Conservation (phyloP, 2,797 vertebrate species). For the Lagorchestes hirsutus region DNA sequence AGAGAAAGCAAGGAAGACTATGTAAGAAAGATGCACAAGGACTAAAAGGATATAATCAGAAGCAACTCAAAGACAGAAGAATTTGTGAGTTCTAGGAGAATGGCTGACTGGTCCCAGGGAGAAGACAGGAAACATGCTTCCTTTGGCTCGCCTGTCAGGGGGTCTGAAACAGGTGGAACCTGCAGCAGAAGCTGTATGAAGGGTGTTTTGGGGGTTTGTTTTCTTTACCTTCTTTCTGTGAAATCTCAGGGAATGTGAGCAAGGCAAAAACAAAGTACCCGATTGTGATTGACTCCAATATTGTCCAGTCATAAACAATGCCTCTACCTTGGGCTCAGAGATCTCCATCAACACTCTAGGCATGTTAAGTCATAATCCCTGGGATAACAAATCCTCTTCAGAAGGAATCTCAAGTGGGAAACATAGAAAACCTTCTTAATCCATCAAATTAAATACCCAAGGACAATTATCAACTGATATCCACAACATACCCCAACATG, state of each 20-base stretch:
- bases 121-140: fast-evolving
- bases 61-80: not conserved
- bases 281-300: not conserved
- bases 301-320: slow-evolving; percentile 17
- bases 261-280: slow-evolving; percentile 29
- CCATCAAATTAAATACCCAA: slow-evolving; percentile 23
- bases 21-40: not conserved
- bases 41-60: not conserved
- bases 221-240: slow-evolving; percentile 6
- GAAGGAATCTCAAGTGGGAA: slow-evolving; percentile 12
- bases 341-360: not conserved
- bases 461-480: slow-evolving; percentile 29
- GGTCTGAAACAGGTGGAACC: no score
- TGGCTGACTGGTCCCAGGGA: not conserved
- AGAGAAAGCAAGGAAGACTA: not conserved
- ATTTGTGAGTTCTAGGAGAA: no score
- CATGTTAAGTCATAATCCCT: slow-evolving; percentile 35
- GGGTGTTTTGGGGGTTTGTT: not conserved
- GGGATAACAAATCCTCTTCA: slow-evolving; percentile 18
- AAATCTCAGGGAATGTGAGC: not conserved
- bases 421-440: not conserved
- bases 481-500: not conserved
- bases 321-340: not conserved
- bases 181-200: not conserved
- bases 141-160: not conserved